Evolutionary conservation across 2,797 vertebrate genomes (phyloP), one percentile per base, ranked within the genome.

Genomic region (Novumbra hubbsi): DNA sequence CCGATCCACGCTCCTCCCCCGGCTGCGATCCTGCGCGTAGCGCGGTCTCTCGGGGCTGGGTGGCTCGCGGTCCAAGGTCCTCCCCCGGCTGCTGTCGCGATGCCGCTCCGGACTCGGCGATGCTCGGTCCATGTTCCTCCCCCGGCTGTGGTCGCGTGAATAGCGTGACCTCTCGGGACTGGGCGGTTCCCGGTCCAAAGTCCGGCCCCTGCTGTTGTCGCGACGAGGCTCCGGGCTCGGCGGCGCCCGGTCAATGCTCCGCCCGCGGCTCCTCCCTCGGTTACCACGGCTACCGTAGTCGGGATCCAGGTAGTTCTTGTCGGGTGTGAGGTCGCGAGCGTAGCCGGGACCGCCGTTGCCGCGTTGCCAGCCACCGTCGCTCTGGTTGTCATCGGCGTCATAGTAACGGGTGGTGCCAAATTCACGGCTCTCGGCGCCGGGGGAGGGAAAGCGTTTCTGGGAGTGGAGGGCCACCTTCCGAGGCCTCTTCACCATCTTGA

Each of bases 401-500:
- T 96, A 95, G 24, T 92, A 95, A 77, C 94, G 92, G 68, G 95
- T 94, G 78, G 93, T 84, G 71, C 95, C 87, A 69, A 96, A 94
- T 52, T 90, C 88, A 19, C 88, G 90, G 67, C 94, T 94, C 5
- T 95, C 93, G 5, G 82, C 90, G 0, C 91, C 91, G 0, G 92
- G 89, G 0, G 94, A 93, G 0, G 94, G 93, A 1, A 93, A 93
- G 30, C 86, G 91, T 73, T 93, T 94, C 48, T 88, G 38, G 0
- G 86, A 87, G 28, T 93, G 85, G 72, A 93, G 50, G 5, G 93
- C 88, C 5, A 96, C 91, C 74, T 95, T 96, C 73, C 95, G 91
- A 66, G 96, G 94, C 79, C 97, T 93, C 90, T 98, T 98, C 81
- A 98, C 95, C n/a, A 94, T 95, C 96, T 98, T 83, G 80, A 34